Evolutionary conservation across 2,797 vertebrate species (phyloP).

Genomic region (Megaceryle alcyon): DNA sequence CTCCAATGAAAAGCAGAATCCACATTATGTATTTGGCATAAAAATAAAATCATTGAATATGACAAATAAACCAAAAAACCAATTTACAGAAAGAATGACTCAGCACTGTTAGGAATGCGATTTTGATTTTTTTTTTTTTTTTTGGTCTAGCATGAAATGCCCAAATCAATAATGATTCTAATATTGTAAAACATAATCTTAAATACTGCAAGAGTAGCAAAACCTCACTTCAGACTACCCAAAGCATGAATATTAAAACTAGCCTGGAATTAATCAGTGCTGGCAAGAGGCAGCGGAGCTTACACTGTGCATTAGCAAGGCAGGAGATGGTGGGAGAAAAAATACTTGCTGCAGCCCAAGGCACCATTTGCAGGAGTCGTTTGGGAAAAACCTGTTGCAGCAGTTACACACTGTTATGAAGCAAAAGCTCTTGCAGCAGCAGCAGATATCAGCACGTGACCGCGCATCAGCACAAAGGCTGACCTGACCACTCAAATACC

Average conservation of each 20-base stretch:
- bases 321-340: not conserved
- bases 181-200: slow-evolving; percentile 66
- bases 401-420: not conserved
- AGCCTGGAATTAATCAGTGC: slow-evolving; percentile 40
- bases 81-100: slow-evolving; percentile 62
- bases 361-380: not conserved
- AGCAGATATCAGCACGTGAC: rapidly evolving
- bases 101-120: not conserved
- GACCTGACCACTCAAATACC: not conserved
- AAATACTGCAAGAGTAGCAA: slow-evolving; percentile 56
- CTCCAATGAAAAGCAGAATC: slow-evolving; percentile 62
- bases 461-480: not conserved
- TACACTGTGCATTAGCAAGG: not conserved
- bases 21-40: slow-evolving; percentile 45
- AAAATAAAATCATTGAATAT: slow-evolving; percentile 62
- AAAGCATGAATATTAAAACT: slow-evolving; percentile 49
- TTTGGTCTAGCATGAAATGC: slow-evolving; percentile 39
- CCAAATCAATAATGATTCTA: slow-evolving; percentile 66
- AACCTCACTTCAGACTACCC: slow-evolving; percentile 32
- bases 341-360: not conserved
- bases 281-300: slow-evolving; percentile 35
- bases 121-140: slow-evolving; percentile 21
- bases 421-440: not conserved
- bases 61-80: slow-evolving; percentile 58
- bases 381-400: not conserved